A percentile compares a stretch with the other conserved stretches of the same genome.
These are phyloP conservation scores for Cryptocephalus moraei DNA, from an alignment of 2,888 invertebrate species.

Conservation along the genomic window DNA sequence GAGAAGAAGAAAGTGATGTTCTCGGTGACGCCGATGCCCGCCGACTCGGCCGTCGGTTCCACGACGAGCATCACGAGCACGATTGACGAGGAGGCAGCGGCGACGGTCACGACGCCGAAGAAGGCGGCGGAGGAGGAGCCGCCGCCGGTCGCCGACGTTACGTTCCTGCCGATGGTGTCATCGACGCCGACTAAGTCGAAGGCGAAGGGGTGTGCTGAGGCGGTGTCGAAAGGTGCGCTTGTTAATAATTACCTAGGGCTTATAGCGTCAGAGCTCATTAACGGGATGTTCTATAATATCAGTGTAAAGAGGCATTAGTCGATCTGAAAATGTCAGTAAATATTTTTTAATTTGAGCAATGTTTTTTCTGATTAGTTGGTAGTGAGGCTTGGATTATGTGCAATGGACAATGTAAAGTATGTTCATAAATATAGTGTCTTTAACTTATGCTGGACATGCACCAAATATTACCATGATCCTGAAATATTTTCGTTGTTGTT, in stretches of 20 bases:
- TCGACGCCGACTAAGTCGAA: constrained; percentile 12
- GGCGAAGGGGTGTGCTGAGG: constrained; percentile 13
- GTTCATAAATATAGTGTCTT: too few species aligned
- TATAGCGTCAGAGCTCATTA: constrained; percentile 23
- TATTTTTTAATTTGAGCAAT: too few species aligned
- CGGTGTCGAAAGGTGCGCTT: constrained; percentile 31
- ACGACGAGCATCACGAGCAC: constrained; percentile 10
- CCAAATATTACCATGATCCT: too few species aligned
- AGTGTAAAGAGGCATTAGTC: constrained; percentile 8
- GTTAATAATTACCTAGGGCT: constrained; percentile 23
- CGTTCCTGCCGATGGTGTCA: constrained; percentile 13
- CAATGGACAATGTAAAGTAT: too few species aligned
- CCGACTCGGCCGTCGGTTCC: constrained; percentile 23
- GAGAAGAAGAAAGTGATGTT: constrained; percentile 51
- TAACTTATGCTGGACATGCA: too few species aligned
- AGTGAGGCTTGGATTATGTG: too few species aligned
- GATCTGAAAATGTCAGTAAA: too few species aligned
- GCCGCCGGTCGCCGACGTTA: constrained; percentile 14
- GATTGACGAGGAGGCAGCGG: constrained; percentile 7
- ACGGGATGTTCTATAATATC: constrained; percentile 15
- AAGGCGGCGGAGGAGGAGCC: constrained; percentile 4
- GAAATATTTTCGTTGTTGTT: too few species aligned
- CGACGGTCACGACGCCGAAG: too few species aligned
- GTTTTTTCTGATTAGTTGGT: too few species aligned
- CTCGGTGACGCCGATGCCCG: too few species aligned